Evolutionary conservation across 2,797 vertebrate genomes (phyloP).

Genomic region (Neomorphus geoffroyi): DNA sequence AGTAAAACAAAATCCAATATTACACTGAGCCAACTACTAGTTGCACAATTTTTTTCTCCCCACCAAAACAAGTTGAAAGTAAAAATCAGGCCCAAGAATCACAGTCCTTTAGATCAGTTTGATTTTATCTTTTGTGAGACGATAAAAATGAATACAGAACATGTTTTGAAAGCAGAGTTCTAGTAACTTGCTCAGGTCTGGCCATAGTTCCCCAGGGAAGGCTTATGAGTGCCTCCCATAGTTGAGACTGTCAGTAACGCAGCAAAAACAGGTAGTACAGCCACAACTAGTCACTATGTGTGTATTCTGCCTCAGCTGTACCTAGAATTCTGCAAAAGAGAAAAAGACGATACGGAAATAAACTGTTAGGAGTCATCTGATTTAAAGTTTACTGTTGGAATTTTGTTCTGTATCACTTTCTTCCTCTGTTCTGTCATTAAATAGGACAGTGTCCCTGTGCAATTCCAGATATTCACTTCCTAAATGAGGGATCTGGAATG

Average conservation of each 20-base stretch:
- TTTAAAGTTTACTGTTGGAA: not conserved
- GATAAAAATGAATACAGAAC: accelerated
- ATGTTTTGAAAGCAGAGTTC: not conserved
- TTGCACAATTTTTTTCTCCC: not conserved
- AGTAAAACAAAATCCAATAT: not conserved
- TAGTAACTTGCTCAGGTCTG: not conserved
- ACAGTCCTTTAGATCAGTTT: not conserved
- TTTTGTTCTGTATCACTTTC: not conserved
- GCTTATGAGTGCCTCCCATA: not conserved
- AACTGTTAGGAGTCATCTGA: not conserved
- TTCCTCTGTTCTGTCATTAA: not conserved
- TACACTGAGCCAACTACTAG: not conserved
- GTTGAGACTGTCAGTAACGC: not conserved
- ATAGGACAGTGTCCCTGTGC: not conserved
- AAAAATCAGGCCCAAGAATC: not conserved
- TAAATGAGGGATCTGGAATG: not conserved
- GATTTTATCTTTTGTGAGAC: not conserved
- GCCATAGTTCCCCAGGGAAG: not conserved
- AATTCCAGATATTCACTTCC: not conserved
- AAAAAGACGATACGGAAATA: not conserved
- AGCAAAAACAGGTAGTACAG: not conserved
- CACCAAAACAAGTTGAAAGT: not conserved
- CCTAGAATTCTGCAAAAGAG: not conserved
- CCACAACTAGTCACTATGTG: not conserved
- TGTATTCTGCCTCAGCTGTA: not conserved